A percentile compares a stretch with the other conserved stretches of the same genome.
Conservation (phyloP, 1,140 invertebrate genomes). For the Hylyphantes graminicola region DNA sequence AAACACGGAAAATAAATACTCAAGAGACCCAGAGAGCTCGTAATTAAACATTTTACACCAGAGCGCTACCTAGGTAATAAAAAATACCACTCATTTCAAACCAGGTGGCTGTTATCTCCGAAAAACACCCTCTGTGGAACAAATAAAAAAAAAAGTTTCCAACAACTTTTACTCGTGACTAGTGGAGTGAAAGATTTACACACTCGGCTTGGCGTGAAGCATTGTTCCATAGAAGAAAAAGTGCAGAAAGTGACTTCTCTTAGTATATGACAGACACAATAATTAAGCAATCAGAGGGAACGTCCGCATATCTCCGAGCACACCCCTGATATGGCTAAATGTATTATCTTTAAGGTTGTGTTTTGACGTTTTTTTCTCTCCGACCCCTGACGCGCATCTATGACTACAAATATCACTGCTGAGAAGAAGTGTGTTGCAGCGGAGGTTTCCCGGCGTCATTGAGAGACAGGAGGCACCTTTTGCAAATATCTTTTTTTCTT, state of each 20-base stretch:
- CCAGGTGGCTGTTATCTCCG: constrained; percentile 11
- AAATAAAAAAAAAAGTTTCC: constrained; percentile 25
- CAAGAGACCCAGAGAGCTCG: constrained; percentile 30
- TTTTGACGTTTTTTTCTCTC: constrained; percentile 28
- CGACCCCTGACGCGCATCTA: constrained; percentile 52
- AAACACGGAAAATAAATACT: constrained; percentile 27
- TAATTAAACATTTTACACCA: constrained; percentile 16
- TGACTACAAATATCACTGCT: constrained; percentile 57
- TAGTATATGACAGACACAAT: constrained; percentile 47
- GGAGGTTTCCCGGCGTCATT: not conserved
- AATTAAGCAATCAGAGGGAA: constrained; percentile 52
- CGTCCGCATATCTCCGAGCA: too few species aligned
- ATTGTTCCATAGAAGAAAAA: constrained; percentile 39
- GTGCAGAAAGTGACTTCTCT: constrained; percentile 50
- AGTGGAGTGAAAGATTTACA: constrained; percentile 47
- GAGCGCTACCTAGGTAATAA: constrained; percentile 46
- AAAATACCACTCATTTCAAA: constrained; percentile 41
- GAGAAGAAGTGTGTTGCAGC: constrained; percentile 37
- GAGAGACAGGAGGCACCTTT: constrained; percentile 53
- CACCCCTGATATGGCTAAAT: too few species aligned
- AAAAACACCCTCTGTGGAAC: constrained; percentile 6
- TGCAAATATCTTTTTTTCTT: constrained; percentile 21
- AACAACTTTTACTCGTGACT: constrained; percentile 45
- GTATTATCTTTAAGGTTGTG: not conserved
- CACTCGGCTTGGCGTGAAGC: constrained; percentile 24